Conservation (phyloP, 2,797 vertebrate genomes). For the Typhlichthys subterraneus region DNA sequence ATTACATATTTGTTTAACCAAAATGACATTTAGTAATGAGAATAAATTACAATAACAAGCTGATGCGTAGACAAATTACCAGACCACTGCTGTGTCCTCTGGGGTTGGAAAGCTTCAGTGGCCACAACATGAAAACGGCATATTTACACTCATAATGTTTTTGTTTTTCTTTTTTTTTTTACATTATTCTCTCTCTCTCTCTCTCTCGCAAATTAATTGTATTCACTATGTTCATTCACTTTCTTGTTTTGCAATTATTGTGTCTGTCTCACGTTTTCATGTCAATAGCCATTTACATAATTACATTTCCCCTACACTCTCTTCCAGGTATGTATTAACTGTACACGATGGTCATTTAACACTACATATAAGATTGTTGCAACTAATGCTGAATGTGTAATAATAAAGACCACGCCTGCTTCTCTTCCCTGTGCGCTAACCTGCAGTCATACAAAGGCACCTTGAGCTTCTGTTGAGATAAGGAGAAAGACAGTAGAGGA, state of each 20-base stretch:
- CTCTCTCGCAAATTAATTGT: background rate
- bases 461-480: slow-evolving; percentile 24
- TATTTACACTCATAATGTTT: too few relatives aligned
- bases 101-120: background rate
- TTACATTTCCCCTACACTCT: slow-evolving; percentile 32
- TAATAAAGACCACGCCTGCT: slow-evolving; percentile 9
- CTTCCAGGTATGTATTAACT: background rate
- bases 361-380: too few relatives aligned
- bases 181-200: background rate
- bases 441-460: slow-evolving; percentile 6
- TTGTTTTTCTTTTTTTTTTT: too few relatives aligned
- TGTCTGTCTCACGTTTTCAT: slow-evolving; percentile 23
- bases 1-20: slow-evolving; percentile 24
- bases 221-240: background rate
- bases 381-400: slow-evolving; percentile 9
- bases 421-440: slow-evolving; percentile 12
- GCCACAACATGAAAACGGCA: background rate
- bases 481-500: slow-evolving; percentile 16
- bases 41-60: slow-evolving; percentile 10
- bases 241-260: background rate
- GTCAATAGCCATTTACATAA: slow-evolving; percentile 34
- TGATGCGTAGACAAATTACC: background rate
- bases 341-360: slow-evolving; percentile 5
- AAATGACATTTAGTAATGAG: slow-evolving; percentile 23
- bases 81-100: background rate